Conservation (phyloP, 2,888 invertebrate species). For the Alsophila aescularia region DNA sequence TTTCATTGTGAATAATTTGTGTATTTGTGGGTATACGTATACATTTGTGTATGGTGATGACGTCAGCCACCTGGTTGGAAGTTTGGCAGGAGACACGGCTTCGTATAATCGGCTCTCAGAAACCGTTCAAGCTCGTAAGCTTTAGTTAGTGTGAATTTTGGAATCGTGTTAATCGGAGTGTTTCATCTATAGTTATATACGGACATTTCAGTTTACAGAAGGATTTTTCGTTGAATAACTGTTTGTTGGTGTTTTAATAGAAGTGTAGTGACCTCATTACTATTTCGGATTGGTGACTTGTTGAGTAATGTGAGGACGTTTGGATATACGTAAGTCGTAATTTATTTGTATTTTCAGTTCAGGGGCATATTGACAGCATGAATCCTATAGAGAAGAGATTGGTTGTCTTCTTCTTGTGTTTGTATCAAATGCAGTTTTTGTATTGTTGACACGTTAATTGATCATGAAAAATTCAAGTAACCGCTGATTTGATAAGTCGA, state of each 20-base stretch:
- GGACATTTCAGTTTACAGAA: slow-evolving; percentile 1
- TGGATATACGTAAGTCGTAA: slow-evolving; percentile 1
- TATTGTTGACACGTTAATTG: too few species aligned
- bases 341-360: background rate
- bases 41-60: slow-evolving; percentile 64
- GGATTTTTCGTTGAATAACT: background rate
- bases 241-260: background rate
- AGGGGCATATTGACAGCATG: too few species aligned
- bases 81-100: slow-evolving; percentile 81
- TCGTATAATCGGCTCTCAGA: slow-evolving; percentile 76
- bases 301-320: slow-evolving; percentile 10
- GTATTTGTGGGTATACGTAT: slow-evolving; percentile 62
- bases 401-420: too few species aligned
- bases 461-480: too few species aligned
- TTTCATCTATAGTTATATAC: too few species aligned
- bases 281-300: slow-evolving; percentile 18
- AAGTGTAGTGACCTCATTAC: slow-evolving; percentile 3
- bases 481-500: too few species aligned
- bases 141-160: slow-evolving; percentile 78
- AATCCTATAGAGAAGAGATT: too few species aligned
- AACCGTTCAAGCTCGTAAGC: slow-evolving; percentile 59
- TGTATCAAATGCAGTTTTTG: too few species aligned
- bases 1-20: slow-evolving; percentile 68
- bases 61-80: slow-evolving; percentile 78
- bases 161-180: slow-evolving; percentile 58